These are phyloP conservation scores for Porites evermanni DNA, from an alignment of 92 coral and sea anemone genomes.

Conservation along the genomic window DNA sequence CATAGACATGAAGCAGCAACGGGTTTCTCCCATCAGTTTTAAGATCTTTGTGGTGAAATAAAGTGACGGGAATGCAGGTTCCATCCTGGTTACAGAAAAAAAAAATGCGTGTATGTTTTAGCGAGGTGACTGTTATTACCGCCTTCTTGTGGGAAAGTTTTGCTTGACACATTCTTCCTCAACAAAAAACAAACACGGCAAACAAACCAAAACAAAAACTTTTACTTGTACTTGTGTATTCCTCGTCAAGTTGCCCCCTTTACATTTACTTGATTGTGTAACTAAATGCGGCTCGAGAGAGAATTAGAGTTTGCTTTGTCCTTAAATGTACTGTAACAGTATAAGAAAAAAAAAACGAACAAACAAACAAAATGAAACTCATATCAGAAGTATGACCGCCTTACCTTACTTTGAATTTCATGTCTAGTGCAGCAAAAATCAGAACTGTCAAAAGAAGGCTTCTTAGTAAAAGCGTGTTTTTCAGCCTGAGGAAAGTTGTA, in stretches of 20 bases:
- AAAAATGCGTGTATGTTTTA: background rate
- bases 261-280: no score
- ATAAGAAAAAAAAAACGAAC: background rate
- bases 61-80: conserved; percentile 82
- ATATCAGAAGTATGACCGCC: background rate
- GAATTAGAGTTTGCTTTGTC: no score
- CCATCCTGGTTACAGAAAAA: conserved; percentile 79
- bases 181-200: no score
- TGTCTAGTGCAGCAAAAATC: conserved; percentile 69
- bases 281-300: no score
- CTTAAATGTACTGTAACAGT: no score
- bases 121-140: no score
- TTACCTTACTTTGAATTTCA: conserved; percentile 75
- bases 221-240: no score
- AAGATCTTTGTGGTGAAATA: conserved; percentile 84
- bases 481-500: conserved; percentile 10
- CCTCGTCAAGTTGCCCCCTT: no score
- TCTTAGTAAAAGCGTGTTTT: conserved; percentile 36
- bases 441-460: conserved; percentile 65
- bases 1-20: conserved; percentile 85
- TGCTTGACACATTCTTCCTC: no score
- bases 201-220: no score
- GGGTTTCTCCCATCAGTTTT: conserved; percentile 82
- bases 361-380: background rate
- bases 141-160: no score